phyloP scores from a whole-genome alignment of 2,888 invertebrate genomes.

The Calameuta idolon region DNA sequence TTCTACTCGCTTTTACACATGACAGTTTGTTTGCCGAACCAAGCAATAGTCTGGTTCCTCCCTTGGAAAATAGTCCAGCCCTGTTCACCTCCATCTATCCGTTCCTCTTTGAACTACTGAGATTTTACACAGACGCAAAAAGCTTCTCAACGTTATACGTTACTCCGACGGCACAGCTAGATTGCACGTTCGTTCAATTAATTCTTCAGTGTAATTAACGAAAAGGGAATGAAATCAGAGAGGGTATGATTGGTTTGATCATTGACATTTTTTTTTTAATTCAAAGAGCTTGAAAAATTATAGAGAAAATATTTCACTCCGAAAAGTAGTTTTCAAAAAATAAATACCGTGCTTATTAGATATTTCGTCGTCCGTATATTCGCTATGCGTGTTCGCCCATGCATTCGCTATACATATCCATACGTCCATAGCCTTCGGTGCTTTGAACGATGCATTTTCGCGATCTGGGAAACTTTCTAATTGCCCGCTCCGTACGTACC shows the following conservation, averaged over 20 bases:
- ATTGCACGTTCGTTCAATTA: not conserved
- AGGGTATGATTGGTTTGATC: not conserved
- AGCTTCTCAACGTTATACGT: not conserved
- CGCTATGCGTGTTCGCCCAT: not conserved
- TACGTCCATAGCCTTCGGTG: not conserved
- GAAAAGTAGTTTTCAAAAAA: not conserved
- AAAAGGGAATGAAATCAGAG: not conserved
- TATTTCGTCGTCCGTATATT: not conserved
- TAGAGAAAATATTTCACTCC: not conserved
- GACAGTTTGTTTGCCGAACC: not conserved
- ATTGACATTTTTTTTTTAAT: not conserved
- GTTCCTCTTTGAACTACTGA: not conserved
- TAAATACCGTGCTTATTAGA: not conserved
- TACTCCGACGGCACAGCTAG: not conserved
- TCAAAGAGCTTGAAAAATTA: not conserved
- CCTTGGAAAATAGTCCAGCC: not conserved
- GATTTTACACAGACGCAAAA: not conserved
- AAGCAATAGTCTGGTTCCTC: not conserved
- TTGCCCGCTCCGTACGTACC: not conserved
- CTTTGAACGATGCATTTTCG: not conserved
- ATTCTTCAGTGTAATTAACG: not conserved
- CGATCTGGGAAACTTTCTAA: not conserved
- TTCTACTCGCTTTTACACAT: not conserved
- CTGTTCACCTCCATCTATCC: not conserved
- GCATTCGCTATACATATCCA: not conserved